Evolutionary conservation across 2,113 vertebrate species (phyloP), one percentile per base, ranked within the genome.

Genomic region (Dicaeum eximium): DNA sequence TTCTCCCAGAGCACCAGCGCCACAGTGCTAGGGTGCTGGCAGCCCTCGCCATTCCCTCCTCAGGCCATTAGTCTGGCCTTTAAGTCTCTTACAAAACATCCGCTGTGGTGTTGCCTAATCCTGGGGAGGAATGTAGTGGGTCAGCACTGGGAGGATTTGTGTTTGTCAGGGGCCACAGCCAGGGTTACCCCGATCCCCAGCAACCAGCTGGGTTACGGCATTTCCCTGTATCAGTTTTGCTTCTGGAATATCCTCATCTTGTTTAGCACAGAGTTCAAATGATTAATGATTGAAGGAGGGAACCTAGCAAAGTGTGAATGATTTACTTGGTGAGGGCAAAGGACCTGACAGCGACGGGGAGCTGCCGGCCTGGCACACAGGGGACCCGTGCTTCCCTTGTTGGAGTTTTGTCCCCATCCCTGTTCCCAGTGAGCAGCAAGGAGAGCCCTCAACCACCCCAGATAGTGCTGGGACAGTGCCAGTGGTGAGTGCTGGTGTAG

Each of bases 41-140:
- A 66, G 67, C 19, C 24, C 35, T n/a, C 0, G 2, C 58, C 28
- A 4, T 58, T 47, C 65, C 28, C 48, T 57, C 13, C 4, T 92
- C 62, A 35, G 2, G 3, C 57, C 40, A 15, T 54, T 66, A 40
- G 31, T 56, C 48, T 18, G 6, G 84, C 51, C 45, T 48, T 71
- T 88, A 92, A 94, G 57, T 60, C 85, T 77, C 69, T 88, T 88
- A 80, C 40, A 71, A 75, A 87, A 79, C 83, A 62, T 17, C 44
- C n/a, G 35, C 9, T 50, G 78, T 54, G 9, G 51, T 42, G 48
- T 92, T 94, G 57, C 85, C 69, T 85, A 92, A 94, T 92, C 89
- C 93, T 0, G 0, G 69, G 33, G 28, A 88, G 80, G 89, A 94
- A 94, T 88, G 93, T 2, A 16, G 74, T 54, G 57, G 85, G 74